Base-by-base conservation (phyloP, 2,113 vertebrate species). In the Phylloscopus whistleri region DNA sequence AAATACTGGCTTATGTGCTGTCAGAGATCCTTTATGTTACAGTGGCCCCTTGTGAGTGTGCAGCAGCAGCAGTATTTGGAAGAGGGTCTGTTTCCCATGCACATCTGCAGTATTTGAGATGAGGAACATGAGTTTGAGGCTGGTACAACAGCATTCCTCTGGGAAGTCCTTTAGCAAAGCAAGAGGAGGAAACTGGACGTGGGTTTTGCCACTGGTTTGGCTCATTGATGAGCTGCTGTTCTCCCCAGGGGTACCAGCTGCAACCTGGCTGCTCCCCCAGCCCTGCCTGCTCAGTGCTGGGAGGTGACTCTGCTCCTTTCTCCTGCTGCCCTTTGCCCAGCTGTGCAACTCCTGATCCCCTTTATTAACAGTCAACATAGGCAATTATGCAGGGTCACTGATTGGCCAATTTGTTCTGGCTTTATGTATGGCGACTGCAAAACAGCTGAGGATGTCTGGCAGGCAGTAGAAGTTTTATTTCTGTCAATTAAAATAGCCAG, bases 61-160 rank as follows among this genome's bases (percentile, higher is more conserved):
- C 63, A 84, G 59, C 74, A 85, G 78, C 70, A 85, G 27, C 60
- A 78, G 26, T 73, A 27, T 59, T 83, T 69, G 67, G 37, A 43
- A 79, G 69, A 28, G 43, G 11, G 6, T 66, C 51, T 59, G 13
- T 53, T 81, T 69, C 39, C 67, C 16, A 4, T 37, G 18, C 58
- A 33, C 28, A 23, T 31, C 21, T 17, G 35, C 48, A 41, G 19
- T 24, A 9, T 70, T 74, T 6, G 12, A 1, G 1, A 16, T 27
- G 39, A 60, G 52, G 19, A 63, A 9, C 2, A 1, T 0, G 0
- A 13, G 6, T 63, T 94, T 0, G 2, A 60, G 63, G 24, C 2
- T 46, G 26, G 16, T 79, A 22, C 53, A 33, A 9, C 17, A 53
- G 59, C 60, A 67, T 94, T 86, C 20, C 37, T 72, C 52, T 78